A percentile compares a stretch with the other conserved stretches of the same genome.
phyloP scores from a whole-genome alignment of 2,888 invertebrate genomes.

The Hypena proboscidalis region DNA sequence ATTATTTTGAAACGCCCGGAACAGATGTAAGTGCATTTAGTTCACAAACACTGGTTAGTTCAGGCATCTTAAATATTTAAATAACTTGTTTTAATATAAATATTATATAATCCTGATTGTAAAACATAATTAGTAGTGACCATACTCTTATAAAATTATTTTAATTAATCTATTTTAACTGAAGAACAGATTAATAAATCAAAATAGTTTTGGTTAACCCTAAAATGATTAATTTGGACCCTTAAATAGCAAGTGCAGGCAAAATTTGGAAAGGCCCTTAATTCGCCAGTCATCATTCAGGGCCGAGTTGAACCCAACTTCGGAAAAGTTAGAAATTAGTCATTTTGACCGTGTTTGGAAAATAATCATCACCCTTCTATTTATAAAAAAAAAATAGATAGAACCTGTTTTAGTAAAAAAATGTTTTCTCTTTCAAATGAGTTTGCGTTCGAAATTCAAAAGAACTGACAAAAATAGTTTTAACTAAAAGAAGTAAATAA shows the following conservation, averaged over 20 bases:
- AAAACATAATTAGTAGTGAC: background rate
- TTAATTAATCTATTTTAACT: background rate
- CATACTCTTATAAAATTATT: background rate
- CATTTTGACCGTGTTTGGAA: slow-evolving; percentile 13
- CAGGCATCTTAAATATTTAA: no score
- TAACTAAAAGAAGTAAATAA: no score
- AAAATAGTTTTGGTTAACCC: slow-evolving; percentile 43
- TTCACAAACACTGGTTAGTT: no score
- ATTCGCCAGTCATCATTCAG: slow-evolving; percentile 57
- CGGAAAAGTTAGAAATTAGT: slow-evolving; percentile 39
- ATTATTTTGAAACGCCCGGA: no score
- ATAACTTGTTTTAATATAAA: background rate
- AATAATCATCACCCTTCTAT: no score
- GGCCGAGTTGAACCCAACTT: slow-evolving; percentile 43
- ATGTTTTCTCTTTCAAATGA: no score
- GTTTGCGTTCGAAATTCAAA: no score
- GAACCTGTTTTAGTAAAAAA: no score
- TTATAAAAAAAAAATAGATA: no score
- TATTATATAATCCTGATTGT: background rate
- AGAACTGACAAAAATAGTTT: no score
- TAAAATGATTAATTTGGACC: slow-evolving; percentile 57
- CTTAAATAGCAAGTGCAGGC: slow-evolving; percentile 57
- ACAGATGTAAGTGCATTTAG: no score
- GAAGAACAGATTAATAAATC: slow-evolving; percentile 37
- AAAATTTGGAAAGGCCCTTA: slow-evolving; percentile 47